phyloP scores from a whole-genome alignment of 2,797 vertebrate species.

The Pangasius mekongensis region DNA sequence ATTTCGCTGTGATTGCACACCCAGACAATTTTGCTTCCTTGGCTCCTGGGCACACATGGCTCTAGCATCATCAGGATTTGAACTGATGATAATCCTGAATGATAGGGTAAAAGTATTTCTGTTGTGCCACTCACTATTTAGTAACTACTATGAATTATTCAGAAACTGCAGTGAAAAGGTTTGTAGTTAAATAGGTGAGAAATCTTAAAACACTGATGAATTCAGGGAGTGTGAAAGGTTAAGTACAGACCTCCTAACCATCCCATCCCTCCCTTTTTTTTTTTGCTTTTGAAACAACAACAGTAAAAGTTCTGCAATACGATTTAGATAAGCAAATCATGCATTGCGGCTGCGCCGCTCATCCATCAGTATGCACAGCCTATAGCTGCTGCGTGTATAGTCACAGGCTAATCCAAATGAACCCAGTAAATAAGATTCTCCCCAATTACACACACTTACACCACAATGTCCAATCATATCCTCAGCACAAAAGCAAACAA shows the following conservation, averaged over 20 bases:
- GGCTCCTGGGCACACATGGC: too few species aligned
- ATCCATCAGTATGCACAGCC: slow-evolving; percentile 39
- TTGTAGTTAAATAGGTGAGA: neutral
- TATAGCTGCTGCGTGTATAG: slow-evolving; percentile 4
- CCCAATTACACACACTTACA: slow-evolving; percentile 75
- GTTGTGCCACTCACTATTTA: neutral
- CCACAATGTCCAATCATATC: slow-evolving; percentile 84
- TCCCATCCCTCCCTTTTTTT: neutral
- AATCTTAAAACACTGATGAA: neutral
- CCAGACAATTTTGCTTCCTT: too few species aligned
- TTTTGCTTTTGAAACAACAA: neutral
- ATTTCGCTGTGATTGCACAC: too few species aligned
- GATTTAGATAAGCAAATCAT: neutral
- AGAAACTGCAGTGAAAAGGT: neutral
- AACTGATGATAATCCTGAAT: too few species aligned
- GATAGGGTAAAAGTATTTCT: neutral
- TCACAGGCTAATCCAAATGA: slow-evolving; percentile 56
- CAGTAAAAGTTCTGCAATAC: neutral
- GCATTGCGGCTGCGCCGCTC: neutral
- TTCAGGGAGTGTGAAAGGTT: neutral
- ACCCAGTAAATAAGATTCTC: slow-evolving; percentile 68
- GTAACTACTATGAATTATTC: neutral
- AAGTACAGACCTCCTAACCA: neutral
- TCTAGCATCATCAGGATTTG: too few species aligned
- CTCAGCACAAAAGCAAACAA: slow-evolving; percentile 79